These are phyloP conservation scores for Synergus japonicus DNA, from an alignment of 2,888 invertebrate species.

Conservation along the genomic window DNA sequence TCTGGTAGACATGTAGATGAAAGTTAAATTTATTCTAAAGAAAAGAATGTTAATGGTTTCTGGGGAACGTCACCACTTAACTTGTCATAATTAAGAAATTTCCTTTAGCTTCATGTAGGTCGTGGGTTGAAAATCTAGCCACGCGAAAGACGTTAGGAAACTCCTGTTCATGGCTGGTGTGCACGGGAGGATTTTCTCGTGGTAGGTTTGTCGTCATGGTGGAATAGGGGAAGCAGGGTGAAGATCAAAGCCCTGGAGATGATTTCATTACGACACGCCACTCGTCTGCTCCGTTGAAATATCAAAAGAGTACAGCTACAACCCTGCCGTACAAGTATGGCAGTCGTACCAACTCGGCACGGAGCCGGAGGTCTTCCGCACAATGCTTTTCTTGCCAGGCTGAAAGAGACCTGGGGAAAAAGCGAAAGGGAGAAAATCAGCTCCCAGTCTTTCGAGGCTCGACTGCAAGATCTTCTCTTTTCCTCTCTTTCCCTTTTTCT, in stretches of 20 bases:
- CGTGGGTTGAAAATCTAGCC: not conserved
- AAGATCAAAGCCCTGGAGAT: constrained; percentile 76
- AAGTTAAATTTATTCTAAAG: not conserved
- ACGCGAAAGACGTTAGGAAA: constrained; percentile 15
- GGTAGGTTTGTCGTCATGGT: constrained; percentile 50
- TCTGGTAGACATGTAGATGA: not conserved
- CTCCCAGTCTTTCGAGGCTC: constrained; percentile 58
- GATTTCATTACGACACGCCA: constrained; percentile 76
- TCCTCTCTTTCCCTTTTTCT: constrained; percentile 44
- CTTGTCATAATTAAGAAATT: constrained; percentile 65
- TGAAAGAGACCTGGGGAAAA: constrained; percentile 48
- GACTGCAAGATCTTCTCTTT: constrained; percentile 51
- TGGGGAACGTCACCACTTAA: not conserved
- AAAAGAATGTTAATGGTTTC: not conserved
- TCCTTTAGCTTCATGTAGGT: constrained; percentile 46
- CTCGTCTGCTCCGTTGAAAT: constrained; percentile 75
- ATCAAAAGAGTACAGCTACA: constrained; percentile 72
- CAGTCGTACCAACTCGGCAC: constrained; percentile 49
- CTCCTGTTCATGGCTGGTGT: constrained; percentile 11
- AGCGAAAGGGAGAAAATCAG: constrained; percentile 51
- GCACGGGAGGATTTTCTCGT: not conserved
- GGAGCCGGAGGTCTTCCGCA: constrained; percentile 63
- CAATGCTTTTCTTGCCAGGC: constrained; percentile 62
- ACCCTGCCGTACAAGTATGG: constrained; percentile 43
- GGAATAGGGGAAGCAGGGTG: constrained; percentile 56